These are phyloP conservation scores for Limulus polyphemus DNA, from an alignment of 2,888 invertebrate genomes.

Conservation along the genomic window DNA sequence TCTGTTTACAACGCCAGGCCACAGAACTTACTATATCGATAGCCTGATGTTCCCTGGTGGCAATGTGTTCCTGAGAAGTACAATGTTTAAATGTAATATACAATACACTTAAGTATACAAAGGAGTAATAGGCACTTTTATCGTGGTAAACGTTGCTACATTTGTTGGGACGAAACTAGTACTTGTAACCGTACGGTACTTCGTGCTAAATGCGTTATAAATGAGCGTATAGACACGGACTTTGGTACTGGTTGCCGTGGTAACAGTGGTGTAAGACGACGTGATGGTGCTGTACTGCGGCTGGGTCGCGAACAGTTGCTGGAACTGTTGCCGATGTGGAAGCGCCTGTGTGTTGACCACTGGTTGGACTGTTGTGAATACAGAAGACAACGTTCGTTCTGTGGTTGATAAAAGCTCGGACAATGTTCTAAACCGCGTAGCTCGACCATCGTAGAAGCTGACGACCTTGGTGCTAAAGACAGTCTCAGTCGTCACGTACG, in stretches of 20 bases:
- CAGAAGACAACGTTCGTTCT: constrained; percentile 22
- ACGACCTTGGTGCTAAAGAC: constrained; percentile 27
- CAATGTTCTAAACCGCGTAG: constrained; percentile 25
- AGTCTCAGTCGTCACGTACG: constrained; percentile 26
- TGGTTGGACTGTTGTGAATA: constrained; percentile 25
- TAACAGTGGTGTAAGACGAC: constrained; percentile 21
- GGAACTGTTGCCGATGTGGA: constrained; percentile 22
- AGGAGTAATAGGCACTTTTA: too few relatives aligned
- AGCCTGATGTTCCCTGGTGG: too few relatives aligned
- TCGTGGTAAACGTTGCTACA: constrained; percentile 9
- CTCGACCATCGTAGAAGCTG: constrained; percentile 29
- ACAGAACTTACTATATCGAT: too few relatives aligned
- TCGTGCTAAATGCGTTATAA: constrained; percentile 28
- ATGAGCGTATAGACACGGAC: constrained; percentile 27
- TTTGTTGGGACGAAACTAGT: constrained; percentile 27
- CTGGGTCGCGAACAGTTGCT: constrained; percentile 17
- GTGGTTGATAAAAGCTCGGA: constrained; percentile 25
- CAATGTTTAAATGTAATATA: too few relatives aligned
- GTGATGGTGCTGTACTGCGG: constrained; percentile 24
- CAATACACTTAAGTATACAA: too few relatives aligned
- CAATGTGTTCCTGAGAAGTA: too few relatives aligned
- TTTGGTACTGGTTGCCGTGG: constrained; percentile 23
- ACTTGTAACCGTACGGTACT: constrained; percentile 28
- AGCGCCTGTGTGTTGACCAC: constrained; percentile 21
- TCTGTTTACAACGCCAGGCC: too few relatives aligned